Evolutionary conservation across 1,140 invertebrate species (phyloP), one percentile per base, ranked within the genome.

Genomic region (Thaumetopoea pityocampa): DNA sequence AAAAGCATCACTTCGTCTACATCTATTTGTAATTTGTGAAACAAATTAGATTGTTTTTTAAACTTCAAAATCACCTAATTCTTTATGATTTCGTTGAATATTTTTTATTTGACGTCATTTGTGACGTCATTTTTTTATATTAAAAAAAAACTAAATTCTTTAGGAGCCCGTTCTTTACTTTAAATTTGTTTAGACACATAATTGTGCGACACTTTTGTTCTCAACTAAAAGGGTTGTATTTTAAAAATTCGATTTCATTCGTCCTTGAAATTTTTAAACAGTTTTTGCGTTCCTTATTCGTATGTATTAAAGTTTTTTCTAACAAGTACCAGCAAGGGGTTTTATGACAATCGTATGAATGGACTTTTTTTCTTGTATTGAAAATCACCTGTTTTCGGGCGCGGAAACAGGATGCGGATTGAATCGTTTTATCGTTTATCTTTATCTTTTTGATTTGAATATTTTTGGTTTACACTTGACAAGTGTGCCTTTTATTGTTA

Each of bases 401-500:
- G 26, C 67, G 72, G 74, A 79, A 74, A 63, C 57, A 34, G 70
- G 63, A 73, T 63, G 69, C 62, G 41, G 67, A 73, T 74, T 37
- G 36, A 37, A 36, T 35, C 35, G 27, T 43, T 43, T 32, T 37
- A n/a, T 27, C 14, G 16, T 37, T 24, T 14, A 17, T 48, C 33
- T 11, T 27, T 34, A 53, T 52, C 33, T 36, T 23, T 61, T 52
- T 54, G 32, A 66, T 59, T 63, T 41, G 36, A 63, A 54, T 51
- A 20, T 47, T 38, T 55, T 66, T 55, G 51, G 60, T 59, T n/a
- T 67, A 58, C 16, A 10, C 16, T 41, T 42, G 10, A 45, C 52
- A 60, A 52, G 48, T 50, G 57, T 26, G 45, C 35, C 9, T 52
- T 30, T 46, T 27, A 24, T 33, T 34, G 23, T 42, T 14, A 9